These are phyloP conservation scores for Lota lota DNA, from an alignment of 2,113 vertebrate genomes.

Conservation along the genomic window DNA sequence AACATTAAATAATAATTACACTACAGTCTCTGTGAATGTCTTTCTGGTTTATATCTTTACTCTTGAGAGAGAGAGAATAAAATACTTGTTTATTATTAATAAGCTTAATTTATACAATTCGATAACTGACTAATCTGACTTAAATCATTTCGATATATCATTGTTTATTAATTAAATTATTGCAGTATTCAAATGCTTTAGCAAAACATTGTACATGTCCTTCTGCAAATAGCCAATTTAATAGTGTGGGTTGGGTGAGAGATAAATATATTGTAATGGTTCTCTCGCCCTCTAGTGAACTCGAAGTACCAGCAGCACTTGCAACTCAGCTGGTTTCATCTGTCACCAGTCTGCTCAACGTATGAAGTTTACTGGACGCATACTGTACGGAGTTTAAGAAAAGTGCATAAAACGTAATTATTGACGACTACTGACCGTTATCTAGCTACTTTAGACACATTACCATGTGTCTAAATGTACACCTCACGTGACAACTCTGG, in stretches of 20 bases:
- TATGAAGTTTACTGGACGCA: no score
- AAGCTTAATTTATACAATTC: not conserved
- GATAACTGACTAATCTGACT: not conserved
- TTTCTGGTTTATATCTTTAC: no score
- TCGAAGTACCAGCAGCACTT: slow-evolving; percentile 46
- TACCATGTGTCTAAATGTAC: not conserved
- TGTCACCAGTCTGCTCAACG: no score
- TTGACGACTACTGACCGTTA: no score
- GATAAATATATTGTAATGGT: not conserved
- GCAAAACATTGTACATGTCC: not conserved
- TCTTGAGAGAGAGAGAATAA: not conserved
- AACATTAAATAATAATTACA: slow-evolving; percentile 60
- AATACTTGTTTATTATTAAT: not conserved
- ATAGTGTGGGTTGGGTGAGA: not conserved
- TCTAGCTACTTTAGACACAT: no score
- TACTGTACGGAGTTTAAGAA: no score
- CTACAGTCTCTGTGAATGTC: slow-evolving; percentile 25
- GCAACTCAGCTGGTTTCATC: slow-evolving; percentile 25
- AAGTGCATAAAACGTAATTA: no score
- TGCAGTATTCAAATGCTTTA: not conserved
- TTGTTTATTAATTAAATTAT: not conserved
- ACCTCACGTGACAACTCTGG: slow-evolving; percentile 16
- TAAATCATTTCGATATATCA: not conserved
- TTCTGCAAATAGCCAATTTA: not conserved
- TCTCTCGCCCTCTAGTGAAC: not conserved